phyloP scores from a whole-genome alignment of 2,888 invertebrate genomes.

The Metellina segmentata region DNA sequence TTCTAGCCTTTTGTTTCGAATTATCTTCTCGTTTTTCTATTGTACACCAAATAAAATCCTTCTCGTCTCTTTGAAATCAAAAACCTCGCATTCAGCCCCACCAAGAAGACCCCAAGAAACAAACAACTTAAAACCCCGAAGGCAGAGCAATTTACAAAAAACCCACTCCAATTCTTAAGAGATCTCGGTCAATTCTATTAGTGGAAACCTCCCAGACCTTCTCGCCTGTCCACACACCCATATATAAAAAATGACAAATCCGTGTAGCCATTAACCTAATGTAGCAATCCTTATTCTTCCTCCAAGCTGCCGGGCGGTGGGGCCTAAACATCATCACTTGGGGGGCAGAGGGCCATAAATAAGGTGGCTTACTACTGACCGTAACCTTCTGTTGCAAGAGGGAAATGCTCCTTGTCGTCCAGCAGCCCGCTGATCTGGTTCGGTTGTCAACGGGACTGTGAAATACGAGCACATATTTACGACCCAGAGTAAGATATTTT shows the following conservation, averaged over 20 bases:
- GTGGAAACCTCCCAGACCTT: not conserved
- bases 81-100: no score
- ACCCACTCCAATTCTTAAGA: not conserved
- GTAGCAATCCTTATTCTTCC: conserved; percentile 72
- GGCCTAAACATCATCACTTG: conserved; percentile 62
- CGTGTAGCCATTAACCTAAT: conserved; percentile 71
- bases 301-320: conserved; percentile 39
- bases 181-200: not conserved
- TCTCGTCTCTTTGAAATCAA: not conserved
- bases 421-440: not conserved
- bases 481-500: conserved; percentile 6
- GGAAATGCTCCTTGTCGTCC: conserved; percentile 47
- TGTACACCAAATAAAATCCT: no score
- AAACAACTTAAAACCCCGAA: not conserved
- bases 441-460: conserved; percentile 32
- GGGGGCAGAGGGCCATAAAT: conserved; percentile 68
- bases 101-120: no score
- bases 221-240: not conserved
- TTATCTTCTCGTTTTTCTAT: no score
- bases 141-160: not conserved
- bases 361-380: conserved; percentile 39
- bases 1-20: no score
- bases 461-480: conserved; percentile 49
- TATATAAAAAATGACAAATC: conserved; percentile 71
- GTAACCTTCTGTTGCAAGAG: conserved; percentile 18